Percentiles rank a stretch among this genome's conserved stretches.
phyloP scores from a whole-genome alignment of 2,888 invertebrate genomes.

The Allygus modestus region DNA sequence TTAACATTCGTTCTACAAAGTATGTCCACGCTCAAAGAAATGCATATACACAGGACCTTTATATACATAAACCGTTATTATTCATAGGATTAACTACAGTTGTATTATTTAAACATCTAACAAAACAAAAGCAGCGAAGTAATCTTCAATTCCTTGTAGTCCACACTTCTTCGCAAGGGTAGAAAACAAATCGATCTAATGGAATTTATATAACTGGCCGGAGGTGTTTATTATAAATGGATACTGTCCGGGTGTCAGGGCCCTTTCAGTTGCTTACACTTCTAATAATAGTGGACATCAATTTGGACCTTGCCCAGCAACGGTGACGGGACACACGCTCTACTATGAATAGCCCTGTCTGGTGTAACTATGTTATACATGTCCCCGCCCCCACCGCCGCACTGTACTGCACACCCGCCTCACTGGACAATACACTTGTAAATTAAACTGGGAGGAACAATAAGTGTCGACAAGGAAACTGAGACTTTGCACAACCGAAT shows the following conservation, averaged over 20 bases:
- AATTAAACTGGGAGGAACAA: neutral
- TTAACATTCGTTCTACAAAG: no score
- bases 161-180: no score
- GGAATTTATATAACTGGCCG: neutral
- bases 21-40: no score
- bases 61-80: no score
- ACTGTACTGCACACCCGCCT: neutral
- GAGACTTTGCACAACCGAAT: no score
- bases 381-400: neutral
- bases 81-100: no score
- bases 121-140: no score
- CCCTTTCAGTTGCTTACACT: conserved; percentile 40
- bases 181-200: no score
- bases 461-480: no score
- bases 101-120: no score
- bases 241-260: conserved; percentile 23
- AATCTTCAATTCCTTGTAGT: no score
- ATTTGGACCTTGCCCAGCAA: conserved; percentile 31
- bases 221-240: conserved; percentile 34
- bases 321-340: conserved; percentile 42
- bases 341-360: conserved; percentile 44
- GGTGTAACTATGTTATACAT: conserved; percentile 27
- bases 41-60: no score
- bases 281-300: conserved; percentile 58
- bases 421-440: neutral